Evolutionary conservation across 1,140 invertebrate species (phyloP).

Genomic region (Bombus ignitus): DNA sequence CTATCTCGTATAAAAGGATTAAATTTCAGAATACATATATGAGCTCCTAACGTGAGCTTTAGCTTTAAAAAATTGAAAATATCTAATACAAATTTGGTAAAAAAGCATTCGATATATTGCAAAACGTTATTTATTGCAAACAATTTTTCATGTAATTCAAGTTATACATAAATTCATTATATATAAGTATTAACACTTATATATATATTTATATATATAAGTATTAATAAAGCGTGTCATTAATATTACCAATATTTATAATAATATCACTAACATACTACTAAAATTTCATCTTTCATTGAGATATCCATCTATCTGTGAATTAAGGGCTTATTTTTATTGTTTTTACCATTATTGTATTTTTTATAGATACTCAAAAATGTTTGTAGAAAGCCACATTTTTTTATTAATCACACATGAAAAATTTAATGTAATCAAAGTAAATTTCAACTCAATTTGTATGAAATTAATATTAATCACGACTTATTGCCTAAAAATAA

Average conservation of each 20-base stretch:
- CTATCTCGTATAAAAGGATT: background rate
- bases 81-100: background rate
- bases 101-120: background rate
- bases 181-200: constrained; percentile 19
- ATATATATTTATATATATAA: background rate
- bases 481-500: constrained; percentile 6
- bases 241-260: constrained; percentile 30
- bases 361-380: constrained; percentile 25
- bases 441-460: background rate
- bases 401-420: background rate
- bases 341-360: constrained; percentile 15
- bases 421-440: background rate
- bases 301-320: constrained; percentile 30
- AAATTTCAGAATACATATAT: background rate
- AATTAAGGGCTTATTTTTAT: constrained; percentile 4
- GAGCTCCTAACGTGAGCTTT: background rate
- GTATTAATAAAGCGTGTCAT: constrained; percentile 32
- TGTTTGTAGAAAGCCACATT: constrained; percentile 14
- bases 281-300: background rate
- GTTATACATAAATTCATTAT: constrained; percentile 18
- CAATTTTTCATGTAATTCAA: background rate
- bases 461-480: background rate
- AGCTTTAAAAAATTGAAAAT: background rate
- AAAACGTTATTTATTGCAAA: constrained; percentile 48
- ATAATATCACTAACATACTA: constrained; percentile 10